Evolutionary conservation across 2,797 vertebrate genomes (phyloP).

Genomic region (Euthynnus affinis): DNA sequence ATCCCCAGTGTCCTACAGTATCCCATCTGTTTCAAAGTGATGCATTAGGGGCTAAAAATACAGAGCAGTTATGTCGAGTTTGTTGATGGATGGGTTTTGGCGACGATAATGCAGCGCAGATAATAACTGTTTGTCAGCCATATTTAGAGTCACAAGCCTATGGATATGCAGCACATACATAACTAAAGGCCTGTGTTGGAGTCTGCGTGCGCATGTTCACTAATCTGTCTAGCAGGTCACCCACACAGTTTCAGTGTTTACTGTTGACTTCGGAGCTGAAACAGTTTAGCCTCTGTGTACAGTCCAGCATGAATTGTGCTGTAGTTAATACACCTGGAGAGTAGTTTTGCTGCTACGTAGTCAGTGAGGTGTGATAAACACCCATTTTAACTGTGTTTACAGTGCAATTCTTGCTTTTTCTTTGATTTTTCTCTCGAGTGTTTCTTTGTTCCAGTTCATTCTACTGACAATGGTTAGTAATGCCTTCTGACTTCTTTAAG

Average conservation of each 20-base stretch:
- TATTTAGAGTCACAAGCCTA: constrained; percentile 23
- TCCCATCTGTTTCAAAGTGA: constrained; percentile 21
- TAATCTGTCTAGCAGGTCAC: constrained; percentile 56
- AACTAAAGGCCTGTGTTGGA: neutral
- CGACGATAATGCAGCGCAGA: constrained; percentile 50
- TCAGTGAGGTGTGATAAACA: constrained; percentile 5
- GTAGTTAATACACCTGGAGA: constrained; percentile 19
- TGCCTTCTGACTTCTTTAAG: neutral
- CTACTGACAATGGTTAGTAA: neutral
- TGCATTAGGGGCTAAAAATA: constrained; percentile 50
- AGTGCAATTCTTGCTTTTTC: neutral
- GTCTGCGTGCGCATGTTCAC: constrained; percentile 11
- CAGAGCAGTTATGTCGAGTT: constrained; percentile 6
- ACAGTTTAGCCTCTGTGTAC: constrained; percentile 18
- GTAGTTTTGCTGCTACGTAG: neutral
- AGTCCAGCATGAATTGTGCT: constrained; percentile 3
- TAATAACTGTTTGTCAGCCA: constrained; percentile 36
- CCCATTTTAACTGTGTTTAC: neutral
- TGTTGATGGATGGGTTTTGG: constrained; percentile 58
- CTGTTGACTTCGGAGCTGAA: constrained; percentile 35
- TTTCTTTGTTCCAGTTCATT: neutral
- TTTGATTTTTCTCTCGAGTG: neutral
- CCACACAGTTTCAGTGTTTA: constrained; percentile 50
- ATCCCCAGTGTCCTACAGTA: neutral
- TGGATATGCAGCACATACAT: constrained; percentile 15